phyloP scores from a whole-genome alignment of 2,888 invertebrate genomes.

The Thalpophila matura region DNA sequence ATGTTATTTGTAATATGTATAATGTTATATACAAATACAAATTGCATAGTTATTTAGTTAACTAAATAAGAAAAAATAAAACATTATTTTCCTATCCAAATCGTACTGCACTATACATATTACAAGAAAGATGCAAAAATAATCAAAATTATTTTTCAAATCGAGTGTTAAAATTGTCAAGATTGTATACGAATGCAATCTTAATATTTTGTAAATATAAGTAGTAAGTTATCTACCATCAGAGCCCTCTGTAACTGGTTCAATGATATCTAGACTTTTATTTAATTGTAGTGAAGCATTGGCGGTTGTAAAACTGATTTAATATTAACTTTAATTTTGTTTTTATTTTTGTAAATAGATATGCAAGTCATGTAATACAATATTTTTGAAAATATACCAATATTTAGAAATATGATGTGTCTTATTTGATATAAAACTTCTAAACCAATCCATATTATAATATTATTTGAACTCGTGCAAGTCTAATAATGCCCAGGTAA shows the following conservation, averaged over 20 bases:
- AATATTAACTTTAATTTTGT: constrained; percentile 79
- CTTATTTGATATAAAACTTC: constrained; percentile 60
- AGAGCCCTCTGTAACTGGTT: constrained; percentile 47
- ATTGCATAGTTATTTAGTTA: constrained; percentile 23
- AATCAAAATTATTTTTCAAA: constrained; percentile 54
- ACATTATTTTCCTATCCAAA: constrained; percentile 55
- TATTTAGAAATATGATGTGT: constrained; percentile 85
- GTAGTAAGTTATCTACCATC: constrained; percentile 48
- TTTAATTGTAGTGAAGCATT: constrained; percentile 68
- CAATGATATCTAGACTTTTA: constrained; percentile 55
- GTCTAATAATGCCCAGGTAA: no score
- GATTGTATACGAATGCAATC: constrained; percentile 40
- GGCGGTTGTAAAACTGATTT: constrained; percentile 73
- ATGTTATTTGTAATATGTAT: constrained; percentile 50
- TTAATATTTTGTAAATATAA: constrained; percentile 66
- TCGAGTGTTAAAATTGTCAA: constrained; percentile 33
- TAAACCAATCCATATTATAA: no score
- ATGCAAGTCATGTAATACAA: constrained; percentile 90
- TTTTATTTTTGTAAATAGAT: constrained; percentile 88
- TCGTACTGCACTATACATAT: constrained; percentile 45
- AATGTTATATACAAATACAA: constrained; percentile 27
- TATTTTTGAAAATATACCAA: constrained; percentile 91
- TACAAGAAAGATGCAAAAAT: constrained; percentile 33
- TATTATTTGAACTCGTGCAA: no score
- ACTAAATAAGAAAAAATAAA: constrained; percentile 16